Evolutionary conservation across 64 coral and sea anemone genomes (phyloP).

Genomic region (Cladopsammia gracilis): DNA sequence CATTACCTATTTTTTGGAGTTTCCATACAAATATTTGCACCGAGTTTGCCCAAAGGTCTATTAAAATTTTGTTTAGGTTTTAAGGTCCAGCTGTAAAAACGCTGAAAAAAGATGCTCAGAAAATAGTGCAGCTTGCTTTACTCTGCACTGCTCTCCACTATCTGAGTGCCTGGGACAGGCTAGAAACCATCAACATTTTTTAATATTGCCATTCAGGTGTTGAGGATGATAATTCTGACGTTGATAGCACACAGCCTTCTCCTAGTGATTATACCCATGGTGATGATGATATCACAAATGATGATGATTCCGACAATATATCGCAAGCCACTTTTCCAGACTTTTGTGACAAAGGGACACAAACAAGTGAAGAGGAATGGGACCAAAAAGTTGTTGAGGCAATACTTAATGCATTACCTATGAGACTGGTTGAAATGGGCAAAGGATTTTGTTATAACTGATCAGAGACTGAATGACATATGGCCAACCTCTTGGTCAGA

Average conservation of each 20-base stretch:
- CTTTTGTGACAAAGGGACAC: conserved; percentile 14
- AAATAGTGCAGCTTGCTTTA: conserved; percentile 15
- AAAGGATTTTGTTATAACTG: conserved; percentile 65
- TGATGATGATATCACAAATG: not conserved
- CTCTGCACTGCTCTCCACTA: not conserved
- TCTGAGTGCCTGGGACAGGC: too few relatives aligned
- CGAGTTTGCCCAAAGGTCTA: not conserved
- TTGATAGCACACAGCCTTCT: not conserved
- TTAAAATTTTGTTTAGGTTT: conserved; percentile 6
- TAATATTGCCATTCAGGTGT: not conserved
- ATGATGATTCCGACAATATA: conserved; percentile 1
- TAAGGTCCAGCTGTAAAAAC: too few relatives aligned
- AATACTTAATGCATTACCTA: conserved; percentile 59
- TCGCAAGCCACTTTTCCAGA: not conserved
- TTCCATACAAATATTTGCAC: not conserved
- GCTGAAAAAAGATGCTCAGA: not conserved
- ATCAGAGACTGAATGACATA: conserved; percentile 48
- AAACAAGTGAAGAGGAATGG: conserved; percentile 50
- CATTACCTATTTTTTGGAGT: not conserved
- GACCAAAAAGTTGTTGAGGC: too few relatives aligned
- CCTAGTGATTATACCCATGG: conserved; percentile 11
- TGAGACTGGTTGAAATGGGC: conserved; percentile 67
- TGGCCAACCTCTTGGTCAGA: conserved; percentile 67
- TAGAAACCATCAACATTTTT: not conserved
- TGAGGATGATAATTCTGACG: conserved; percentile 25